These are phyloP conservation scores for Cephus sareptanus DNA, from an alignment of 2,888 invertebrate species.

Conservation along the genomic window DNA sequence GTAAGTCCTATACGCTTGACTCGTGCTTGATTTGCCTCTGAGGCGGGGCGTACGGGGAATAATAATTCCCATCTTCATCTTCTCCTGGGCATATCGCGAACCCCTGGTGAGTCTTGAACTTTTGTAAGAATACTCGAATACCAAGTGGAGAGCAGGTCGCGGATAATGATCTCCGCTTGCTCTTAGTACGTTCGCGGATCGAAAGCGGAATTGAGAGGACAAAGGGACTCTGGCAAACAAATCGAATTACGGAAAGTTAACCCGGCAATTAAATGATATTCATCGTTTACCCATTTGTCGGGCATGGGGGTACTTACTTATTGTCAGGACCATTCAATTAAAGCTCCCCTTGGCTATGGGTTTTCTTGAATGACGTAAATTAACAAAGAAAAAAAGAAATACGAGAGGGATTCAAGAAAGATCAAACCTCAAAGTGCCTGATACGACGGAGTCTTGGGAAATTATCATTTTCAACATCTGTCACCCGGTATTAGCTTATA, in stretches of 20 bases:
- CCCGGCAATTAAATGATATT: slow-evolving; percentile 40
- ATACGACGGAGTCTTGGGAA: background rate
- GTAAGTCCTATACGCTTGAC: slow-evolving; percentile 41
- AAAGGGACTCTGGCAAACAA: slow-evolving; percentile 20
- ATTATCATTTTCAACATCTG: no score
- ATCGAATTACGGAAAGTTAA: slow-evolving; percentile 38
- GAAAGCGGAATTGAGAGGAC: background rate
- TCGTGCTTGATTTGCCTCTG: background rate
- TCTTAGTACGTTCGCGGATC: background rate
- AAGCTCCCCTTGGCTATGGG: background rate
- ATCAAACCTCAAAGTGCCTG: background rate
- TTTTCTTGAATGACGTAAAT: background rate
- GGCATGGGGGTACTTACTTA: background rate
- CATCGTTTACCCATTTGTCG: slow-evolving; percentile 21
- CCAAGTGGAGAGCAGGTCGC: slow-evolving; percentile 20
- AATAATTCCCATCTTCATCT: slow-evolving; percentile 1
- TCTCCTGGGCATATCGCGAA: slow-evolving; percentile 8
- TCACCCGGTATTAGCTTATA: background rate
- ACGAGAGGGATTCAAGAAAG: background rate
- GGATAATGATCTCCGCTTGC: background rate
- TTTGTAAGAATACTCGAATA: slow-evolving; percentile 28
- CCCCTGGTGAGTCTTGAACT: slow-evolving; percentile 37
- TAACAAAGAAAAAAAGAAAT: no score
- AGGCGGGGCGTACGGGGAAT: background rate
- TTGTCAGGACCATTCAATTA: background rate